Evolutionary conservation across 2,888 invertebrate genomes (phyloP).

Genomic region (Patella depressa): DNA sequence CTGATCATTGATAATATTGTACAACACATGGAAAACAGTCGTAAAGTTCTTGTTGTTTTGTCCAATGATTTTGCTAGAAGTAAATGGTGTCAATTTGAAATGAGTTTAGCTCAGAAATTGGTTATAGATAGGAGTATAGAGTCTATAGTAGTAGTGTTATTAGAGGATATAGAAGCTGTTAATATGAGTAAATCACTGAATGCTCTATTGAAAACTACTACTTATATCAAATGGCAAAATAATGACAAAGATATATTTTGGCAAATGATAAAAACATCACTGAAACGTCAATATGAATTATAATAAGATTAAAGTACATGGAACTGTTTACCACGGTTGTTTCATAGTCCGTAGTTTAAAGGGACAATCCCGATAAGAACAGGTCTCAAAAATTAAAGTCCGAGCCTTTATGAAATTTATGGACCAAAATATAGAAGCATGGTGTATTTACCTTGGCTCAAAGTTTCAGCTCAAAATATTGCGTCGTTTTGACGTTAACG

Average conservation of each 20-base stretch:
- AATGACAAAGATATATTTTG: too few relatives aligned
- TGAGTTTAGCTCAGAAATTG: slow-evolving; percentile 80
- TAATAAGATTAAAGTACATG: background rate
- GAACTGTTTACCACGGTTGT: too few relatives aligned
- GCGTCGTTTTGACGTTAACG: too few relatives aligned
- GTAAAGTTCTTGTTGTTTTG: slow-evolving; percentile 78
- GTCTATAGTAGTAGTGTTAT: slow-evolving; percentile 77
- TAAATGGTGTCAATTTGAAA: slow-evolving; percentile 83
- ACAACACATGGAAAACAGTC: slow-evolving; percentile 79
- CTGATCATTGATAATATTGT: slow-evolving; percentile 82
- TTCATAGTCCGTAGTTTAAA: too few relatives aligned
- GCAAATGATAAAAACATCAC: too few relatives aligned
- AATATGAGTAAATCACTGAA: slow-evolving; percentile 78
- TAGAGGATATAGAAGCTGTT: slow-evolving; percentile 78
- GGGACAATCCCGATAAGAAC: too few relatives aligned
- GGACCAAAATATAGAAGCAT: too few relatives aligned
- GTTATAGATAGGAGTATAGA: slow-evolving; percentile 73
- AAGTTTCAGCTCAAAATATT: too few relatives aligned
- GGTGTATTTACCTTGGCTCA: too few relatives aligned
- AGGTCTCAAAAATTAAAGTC: too few relatives aligned
- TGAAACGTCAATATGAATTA: background rate
- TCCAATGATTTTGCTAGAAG: slow-evolving; percentile 78
- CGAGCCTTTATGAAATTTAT: too few relatives aligned
- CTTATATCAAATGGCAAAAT: slow-evolving; percentile 78
- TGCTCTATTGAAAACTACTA: slow-evolving; percentile 80